A percentile compares a stretch with the other conserved stretches of the same genome.
Evolutionary conservation across 2,113 vertebrate genomes (phyloP).

Genomic region (Oryzias melastigma): DNA sequence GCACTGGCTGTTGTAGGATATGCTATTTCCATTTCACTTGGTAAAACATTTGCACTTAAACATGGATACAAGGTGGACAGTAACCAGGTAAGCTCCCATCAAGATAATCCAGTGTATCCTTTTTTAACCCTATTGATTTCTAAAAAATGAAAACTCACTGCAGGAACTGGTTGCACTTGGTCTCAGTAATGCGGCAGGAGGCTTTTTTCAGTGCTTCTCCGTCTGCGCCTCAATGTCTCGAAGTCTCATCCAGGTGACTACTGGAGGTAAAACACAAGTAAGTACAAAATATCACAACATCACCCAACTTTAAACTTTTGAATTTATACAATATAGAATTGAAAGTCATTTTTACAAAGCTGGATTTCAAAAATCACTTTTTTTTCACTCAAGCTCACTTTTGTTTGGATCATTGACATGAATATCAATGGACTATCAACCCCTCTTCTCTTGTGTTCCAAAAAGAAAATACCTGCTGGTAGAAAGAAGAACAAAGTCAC

Average conservation of each 20-base stretch:
- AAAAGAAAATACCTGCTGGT: too few relatives aligned
- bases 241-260: constrained; percentile 89
- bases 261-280: constrained; percentile 91
- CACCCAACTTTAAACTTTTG: background rate
- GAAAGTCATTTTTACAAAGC: too few relatives aligned
- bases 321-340: too few relatives aligned
- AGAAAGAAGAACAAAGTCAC: too few relatives aligned
- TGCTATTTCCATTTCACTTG: constrained; percentile 91
- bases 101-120: background rate
- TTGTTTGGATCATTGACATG: too few relatives aligned
- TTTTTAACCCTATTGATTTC: background rate
- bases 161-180: constrained; percentile 94
- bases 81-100: constrained; percentile 84
- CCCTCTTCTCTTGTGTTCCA: too few relatives aligned
- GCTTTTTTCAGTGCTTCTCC: constrained; percentile 91
- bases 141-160: background rate
- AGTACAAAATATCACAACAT: constrained; percentile 16
- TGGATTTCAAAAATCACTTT: too few relatives aligned
- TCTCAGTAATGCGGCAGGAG: constrained; percentile 86
- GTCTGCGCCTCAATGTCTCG: constrained; percentile 95
- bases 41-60: constrained; percentile 94
- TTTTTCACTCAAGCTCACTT: too few relatives aligned
- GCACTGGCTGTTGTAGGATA: constrained; percentile 92
- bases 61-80: constrained; percentile 95
- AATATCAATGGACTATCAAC: too few relatives aligned